phyloP scores from a whole-genome alignment of 2,797 vertebrate species.

The Acridotheres tristis region DNA sequence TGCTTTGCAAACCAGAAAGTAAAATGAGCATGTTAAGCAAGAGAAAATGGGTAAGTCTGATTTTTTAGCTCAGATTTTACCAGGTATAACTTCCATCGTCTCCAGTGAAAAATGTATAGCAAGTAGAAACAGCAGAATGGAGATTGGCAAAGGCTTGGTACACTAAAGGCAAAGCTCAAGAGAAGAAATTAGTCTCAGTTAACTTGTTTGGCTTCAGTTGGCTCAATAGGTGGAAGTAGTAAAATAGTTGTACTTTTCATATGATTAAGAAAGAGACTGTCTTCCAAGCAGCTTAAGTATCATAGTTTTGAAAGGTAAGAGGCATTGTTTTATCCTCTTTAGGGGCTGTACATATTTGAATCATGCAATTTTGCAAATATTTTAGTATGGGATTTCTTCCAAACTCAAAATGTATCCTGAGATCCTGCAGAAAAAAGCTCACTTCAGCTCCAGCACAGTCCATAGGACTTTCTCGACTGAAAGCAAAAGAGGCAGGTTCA shows the following conservation, averaged over 20 bases:
- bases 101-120: background rate
- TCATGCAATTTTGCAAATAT: background rate
- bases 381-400: background rate
- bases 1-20: background rate
- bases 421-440: background rate
- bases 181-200: background rate
- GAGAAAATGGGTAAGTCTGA: background rate
- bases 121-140: background rate
- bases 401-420: background rate
- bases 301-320: background rate
- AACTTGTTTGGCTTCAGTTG: background rate
- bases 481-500: background rate
- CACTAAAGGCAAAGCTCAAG: background rate
- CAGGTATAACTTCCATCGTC: background rate
- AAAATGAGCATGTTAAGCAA: background rate
- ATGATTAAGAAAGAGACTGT: background rate
- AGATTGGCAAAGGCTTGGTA: background rate
- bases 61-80: background rate
- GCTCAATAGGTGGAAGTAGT: background rate
- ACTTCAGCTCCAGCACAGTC: background rate
- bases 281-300: background rate
- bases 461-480: background rate
- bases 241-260: background rate
- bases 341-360: background rate
- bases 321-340: background rate